Evolutionary conservation across 2,113 vertebrate genomes (phyloP).

Genomic region (Dolichotis patagonum): DNA sequence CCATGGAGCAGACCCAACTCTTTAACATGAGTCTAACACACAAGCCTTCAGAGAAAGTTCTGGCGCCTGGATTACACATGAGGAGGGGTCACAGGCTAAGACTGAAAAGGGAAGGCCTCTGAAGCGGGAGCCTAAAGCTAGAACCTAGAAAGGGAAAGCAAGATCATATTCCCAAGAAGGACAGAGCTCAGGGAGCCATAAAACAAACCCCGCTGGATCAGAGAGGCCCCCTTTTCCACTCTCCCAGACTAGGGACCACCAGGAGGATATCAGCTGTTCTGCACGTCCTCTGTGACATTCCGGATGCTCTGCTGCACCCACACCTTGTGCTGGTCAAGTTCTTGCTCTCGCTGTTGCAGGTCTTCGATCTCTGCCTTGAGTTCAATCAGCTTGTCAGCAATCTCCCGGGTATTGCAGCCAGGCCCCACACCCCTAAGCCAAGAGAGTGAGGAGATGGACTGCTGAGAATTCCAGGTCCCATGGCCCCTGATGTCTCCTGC

Average conservation of each 20-base stretch:
- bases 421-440: slow-evolving; percentile 95
- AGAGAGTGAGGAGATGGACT: background rate
- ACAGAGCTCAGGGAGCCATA: background rate
- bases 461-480: background rate
- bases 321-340: slow-evolving; percentile 98
- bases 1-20: background rate
- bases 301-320: slow-evolving; percentile 99
- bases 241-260: slow-evolving; percentile 26
- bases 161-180: background rate
- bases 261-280: slow-evolving; percentile 98
- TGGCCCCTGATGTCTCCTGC: background rate
- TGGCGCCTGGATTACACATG: background rate
- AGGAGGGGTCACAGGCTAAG: background rate
- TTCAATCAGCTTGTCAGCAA: slow-evolving; percentile 97
- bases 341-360: slow-evolving; percentile 93
- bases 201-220: slow-evolving; percentile 43
- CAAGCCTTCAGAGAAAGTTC: background rate
- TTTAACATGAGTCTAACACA: slow-evolving; percentile 9
- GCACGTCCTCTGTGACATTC: slow-evolving; percentile 97
- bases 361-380: slow-evolving; percentile 98
- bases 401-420: slow-evolving; percentile 98
- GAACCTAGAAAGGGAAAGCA: background rate
- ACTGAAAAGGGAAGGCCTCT: background rate
- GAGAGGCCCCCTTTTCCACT: slow-evolving; percentile 31
- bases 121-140: background rate